Base-by-base conservation (phyloP, 2,888 invertebrate genomes). In the Dryococelus australis region DNA sequence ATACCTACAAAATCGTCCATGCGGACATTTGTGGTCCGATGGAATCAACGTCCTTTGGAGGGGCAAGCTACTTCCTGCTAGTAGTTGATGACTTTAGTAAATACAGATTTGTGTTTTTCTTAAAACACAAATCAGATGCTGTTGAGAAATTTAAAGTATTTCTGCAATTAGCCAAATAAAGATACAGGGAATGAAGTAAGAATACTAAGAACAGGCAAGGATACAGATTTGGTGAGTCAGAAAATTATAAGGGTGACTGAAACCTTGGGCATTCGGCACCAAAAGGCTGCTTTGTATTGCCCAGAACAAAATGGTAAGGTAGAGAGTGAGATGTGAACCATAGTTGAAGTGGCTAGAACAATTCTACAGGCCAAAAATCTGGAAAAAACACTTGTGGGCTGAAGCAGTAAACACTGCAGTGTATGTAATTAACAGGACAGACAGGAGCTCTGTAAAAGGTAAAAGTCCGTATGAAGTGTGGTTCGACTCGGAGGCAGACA, bases 401-500 rank as follows among this genome's bases (percentile, higher is more conserved):
- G 65, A 65, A n/a, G 65, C 65, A 65, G 65, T 65, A n/a, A 65
- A 65, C 24, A 65, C 65, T 65, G 65, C n/a, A n/a, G 65, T 65
- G 24, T 65, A 65, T 8, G 65, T 65, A 2, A 65, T 65, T 16
- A 65, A 65, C n/a, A 65, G 65, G n/a, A 65, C 65, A n/a, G 65
- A 24, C 24, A n/a, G 3, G n/a, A 65, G 65, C 8, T 65, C 65
- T 65, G n/a, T 65, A 8, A 65, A 65, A 24, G 65, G 65, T 3
- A 65, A 65, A 8, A 24, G 65, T 16, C 65, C 65, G 10, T 65
- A 65, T 8, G 8, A 0, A 24, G 0, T 65, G 65, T 65, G 65
- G 65, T 65, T 65, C 16, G 8, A 65, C 65, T 65, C 65, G 8
- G n/a, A 65, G 1, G 65, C 65, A 16, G 65, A 65, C 24, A 65